phyloP scores from a whole-genome alignment of 2,888 invertebrate genomes.

The Drosophila eohydei region DNA sequence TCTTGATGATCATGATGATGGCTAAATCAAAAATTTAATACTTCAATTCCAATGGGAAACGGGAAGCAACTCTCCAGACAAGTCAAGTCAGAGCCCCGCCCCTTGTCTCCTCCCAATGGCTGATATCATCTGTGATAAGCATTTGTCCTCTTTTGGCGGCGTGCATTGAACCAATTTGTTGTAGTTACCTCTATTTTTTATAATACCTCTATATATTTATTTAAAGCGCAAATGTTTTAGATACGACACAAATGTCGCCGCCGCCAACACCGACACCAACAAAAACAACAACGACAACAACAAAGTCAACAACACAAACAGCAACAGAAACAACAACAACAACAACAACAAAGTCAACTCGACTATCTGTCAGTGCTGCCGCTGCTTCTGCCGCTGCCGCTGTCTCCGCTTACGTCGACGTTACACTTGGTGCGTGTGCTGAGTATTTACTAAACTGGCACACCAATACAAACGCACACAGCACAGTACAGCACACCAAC shows the following conservation, averaged over 20 bases:
- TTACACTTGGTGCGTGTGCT: conserved; percentile 70
- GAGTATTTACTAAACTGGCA: conserved; percentile 76
- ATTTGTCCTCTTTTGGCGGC: conserved; percentile 58
- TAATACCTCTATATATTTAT: conserved; percentile 78
- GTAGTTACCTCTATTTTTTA: conserved; percentile 61
- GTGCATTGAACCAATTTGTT: conserved; percentile 75
- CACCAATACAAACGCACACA: conserved; percentile 53
- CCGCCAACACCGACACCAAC: conserved; percentile 37
- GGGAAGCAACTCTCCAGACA: background rate
- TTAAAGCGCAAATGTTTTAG: conserved; percentile 81
- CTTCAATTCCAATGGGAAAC: background rate
- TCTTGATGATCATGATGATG: conserved; percentile 2
- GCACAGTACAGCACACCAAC: conserved; percentile 20
- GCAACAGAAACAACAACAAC: conserved; percentile 28
- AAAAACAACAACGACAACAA: conserved; percentile 22
- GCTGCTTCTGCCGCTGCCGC: conserved; percentile 17
- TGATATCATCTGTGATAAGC: conserved; percentile 52
- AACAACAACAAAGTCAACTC: conserved; percentile 65
- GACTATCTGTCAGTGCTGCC: conserved; percentile 69
- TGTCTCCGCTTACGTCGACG: conserved; percentile 41
- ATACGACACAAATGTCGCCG: conserved; percentile 73
- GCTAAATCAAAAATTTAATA: background rate
- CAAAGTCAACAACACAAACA: conserved; percentile 15
- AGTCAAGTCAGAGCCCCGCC: conserved; percentile 5
- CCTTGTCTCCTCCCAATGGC: background rate